Evolutionary conservation across 2,113 vertebrate species (phyloP), one percentile per base, ranked within the genome.

Genomic region (Oostethus manadensis): DNA sequence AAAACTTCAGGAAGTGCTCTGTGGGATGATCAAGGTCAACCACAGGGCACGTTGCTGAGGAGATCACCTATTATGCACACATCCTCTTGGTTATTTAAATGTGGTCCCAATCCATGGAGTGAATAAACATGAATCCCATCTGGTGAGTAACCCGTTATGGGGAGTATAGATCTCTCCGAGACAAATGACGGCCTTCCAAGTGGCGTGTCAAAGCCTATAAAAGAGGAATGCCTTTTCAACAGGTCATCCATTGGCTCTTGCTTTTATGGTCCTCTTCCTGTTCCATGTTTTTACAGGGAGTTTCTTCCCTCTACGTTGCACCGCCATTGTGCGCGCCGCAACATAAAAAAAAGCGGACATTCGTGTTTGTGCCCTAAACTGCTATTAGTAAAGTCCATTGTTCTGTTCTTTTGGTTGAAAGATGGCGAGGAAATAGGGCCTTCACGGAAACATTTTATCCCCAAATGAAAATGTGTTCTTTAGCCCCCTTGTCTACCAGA

Each of bases 181-280:
- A 76, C 77, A 75, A 81, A 79, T 74, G 76, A 76, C 23, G 55
- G 57, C 51, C 23, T 60, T 67, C 59, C 60, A 55, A 83, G 77
- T 70, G 58, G 23, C 67, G 70, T 62, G 76, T 81, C 74, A 58
- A 50, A 68, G 56, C 57, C 66, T 74, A 63, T 81, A 78, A 83
- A 85, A 62, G 6, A 64, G 42, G 60, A 81, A 85, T 81, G 75
- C 80, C 76, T 81, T 83, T 81, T 84, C 60, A 72, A 60, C 69
- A 71, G 77, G 67, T 80, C 85, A 81, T 75, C 74, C 59, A 58
- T 60, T 85, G 85, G 83, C 76, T 57, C 60, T 0, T 23, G 0
- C 3, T 80, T 85, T 85, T 81, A 85, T 67, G 51, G 66, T 60
- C 51, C 46, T 79, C 61, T 84, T 77, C 78, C 81, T 77, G 62